Evolutionary conservation across 1,140 invertebrate genomes (phyloP), one percentile per base, ranked within the genome.

Genomic region (Drosophila repleta): DNA sequence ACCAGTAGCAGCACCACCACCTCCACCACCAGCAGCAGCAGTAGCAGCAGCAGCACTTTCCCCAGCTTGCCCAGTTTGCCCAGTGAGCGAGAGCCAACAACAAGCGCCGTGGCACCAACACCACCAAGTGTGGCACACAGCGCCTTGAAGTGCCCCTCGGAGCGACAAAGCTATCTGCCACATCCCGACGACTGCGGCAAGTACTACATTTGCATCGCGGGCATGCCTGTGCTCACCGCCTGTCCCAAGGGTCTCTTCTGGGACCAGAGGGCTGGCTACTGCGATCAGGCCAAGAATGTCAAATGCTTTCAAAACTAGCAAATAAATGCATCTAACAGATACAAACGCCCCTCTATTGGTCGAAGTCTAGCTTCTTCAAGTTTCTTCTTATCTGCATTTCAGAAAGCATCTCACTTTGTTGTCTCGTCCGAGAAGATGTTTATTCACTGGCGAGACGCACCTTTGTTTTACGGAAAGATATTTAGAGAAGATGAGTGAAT

Each of bases 161-260:
- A 69, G 8, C 65, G 64, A 0, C 88, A 90, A 67, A 83, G 76
- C 21, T 91, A 91, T 57, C 56, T 91, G 49, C 62, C 85, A 3
- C 71, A 91, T 73, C 60, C 84, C 15, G 73, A 76, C 6, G 81
- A 91, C 41, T 91, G 90, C 35, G 67, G 69, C 65, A 90, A 91
- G 63, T 91, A 91, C 39, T 91, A 78, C 26, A 91, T 91, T 37
- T 91, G 90, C 64, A 89, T 91, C 26, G 51, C 62, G 0, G 90
- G 90, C 35, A 85, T 74, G 74, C 87, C 90, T 6, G 77, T 91
- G 41, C 29, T 84, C 11, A 91, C 90, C 10, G 71, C 76, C 18
- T 91, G 90, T 21, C 90, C 90, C 15, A 73, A 70, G 45, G 84
- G 84, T 6, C 72, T 91, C 4, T 84, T 70, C 29, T 91, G 90